Conservation (phyloP, 2,888 invertebrate species). For the Leptopilina drosophilae region DNA sequence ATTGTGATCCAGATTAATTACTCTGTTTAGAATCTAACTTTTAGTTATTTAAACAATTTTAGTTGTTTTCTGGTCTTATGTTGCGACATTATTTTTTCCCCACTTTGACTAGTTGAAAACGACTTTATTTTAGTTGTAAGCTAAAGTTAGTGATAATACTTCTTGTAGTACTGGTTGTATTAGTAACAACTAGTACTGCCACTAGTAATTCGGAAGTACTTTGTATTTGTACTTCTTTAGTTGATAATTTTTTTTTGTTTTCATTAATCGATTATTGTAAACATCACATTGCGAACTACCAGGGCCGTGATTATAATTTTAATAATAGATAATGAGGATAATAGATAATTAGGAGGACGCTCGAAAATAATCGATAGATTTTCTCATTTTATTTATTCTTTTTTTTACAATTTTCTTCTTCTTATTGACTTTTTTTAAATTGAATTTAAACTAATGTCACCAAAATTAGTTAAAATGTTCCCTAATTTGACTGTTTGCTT, state of each 20-base stretch:
- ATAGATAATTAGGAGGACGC: slow-evolving; percentile 28
- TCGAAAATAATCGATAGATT: not conserved
- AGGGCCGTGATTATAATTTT: not conserved
- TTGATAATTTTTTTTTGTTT: not conserved
- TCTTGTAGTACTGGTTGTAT: no score
- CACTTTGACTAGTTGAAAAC: not conserved
- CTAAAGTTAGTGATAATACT: not conserved
- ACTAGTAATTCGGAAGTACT: not conserved
- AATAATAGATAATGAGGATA: not conserved
- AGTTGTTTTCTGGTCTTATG: slow-evolving; percentile 1
- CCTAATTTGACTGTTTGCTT: no score
- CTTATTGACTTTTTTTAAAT: no score
- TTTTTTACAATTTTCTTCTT: not conserved
- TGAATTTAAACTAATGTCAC: no score
- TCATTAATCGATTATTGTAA: not conserved
- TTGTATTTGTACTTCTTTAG: slow-evolving; percentile 1
- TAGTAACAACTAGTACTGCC: no score
- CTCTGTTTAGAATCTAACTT: slow-evolving; percentile 6
- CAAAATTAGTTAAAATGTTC: no score
- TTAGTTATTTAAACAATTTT: not conserved
- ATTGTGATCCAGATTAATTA: slow-evolving; percentile 30
- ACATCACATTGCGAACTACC: not conserved
- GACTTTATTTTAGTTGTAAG: not conserved
- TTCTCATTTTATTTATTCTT: not conserved
- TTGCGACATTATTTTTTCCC: not conserved